A percentile compares a stretch with the other conserved stretches of the same genome.
These are phyloP conservation scores for Meriones unguiculatus DNA, from an alignment of 2,113 vertebrate species.

Conservation along the genomic window DNA sequence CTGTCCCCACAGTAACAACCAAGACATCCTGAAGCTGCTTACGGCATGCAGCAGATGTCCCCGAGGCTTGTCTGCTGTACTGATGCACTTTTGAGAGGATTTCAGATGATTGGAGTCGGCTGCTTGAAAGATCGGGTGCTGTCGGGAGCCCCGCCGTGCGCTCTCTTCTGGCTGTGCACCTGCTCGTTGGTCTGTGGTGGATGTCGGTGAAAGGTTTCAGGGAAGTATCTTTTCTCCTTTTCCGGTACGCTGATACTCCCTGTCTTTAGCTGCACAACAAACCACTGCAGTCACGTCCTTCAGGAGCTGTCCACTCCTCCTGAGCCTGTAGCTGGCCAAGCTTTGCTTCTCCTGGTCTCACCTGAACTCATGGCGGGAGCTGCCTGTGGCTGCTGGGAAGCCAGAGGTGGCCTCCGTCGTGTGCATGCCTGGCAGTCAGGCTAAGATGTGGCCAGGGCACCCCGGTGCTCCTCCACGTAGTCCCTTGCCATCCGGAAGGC, in stretches of 20 bases:
- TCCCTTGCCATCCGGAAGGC: neutral
- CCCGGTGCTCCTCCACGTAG: neutral
- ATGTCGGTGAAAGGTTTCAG: neutral
- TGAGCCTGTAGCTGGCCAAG: neutral
- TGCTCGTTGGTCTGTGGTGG: neutral
- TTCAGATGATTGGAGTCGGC: neutral
- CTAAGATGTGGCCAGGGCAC: too few relatives aligned
- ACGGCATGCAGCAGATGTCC: neutral
- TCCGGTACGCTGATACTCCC: too few relatives aligned
- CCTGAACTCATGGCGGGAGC: neutral
- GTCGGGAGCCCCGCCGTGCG: accelerated
- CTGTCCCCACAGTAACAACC: neutral
- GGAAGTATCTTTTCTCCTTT: neutral
- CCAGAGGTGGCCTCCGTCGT: neutral
- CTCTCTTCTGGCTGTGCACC: neutral
- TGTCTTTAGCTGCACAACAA: neutral
- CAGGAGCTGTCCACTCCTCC: too few relatives aligned
- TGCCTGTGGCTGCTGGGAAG: neutral
- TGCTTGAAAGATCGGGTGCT: neutral
- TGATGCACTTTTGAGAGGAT: neutral
- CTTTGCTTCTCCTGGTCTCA: neutral
- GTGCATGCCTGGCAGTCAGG: neutral
- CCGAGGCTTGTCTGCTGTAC: neutral
- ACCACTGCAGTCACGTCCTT: neutral
- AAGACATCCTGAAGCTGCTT: neutral